These are phyloP conservation scores for Leguminivora glycinivorella DNA, from an alignment of 1,140 invertebrate species.

Conservation along the genomic window DNA sequence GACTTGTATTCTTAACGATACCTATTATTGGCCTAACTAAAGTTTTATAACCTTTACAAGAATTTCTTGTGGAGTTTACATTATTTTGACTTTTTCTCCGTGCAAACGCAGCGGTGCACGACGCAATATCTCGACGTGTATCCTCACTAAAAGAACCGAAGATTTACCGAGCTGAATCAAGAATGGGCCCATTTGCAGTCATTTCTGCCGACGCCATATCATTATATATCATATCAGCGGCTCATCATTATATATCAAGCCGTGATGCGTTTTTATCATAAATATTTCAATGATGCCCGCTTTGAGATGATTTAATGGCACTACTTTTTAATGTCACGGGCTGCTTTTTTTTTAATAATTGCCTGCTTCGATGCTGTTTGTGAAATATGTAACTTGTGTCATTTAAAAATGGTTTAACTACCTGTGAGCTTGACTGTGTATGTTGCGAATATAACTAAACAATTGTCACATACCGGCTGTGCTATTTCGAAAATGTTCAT, in stretches of 20 bases:
- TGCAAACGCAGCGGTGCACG: not conserved
- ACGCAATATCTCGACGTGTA: not conserved
- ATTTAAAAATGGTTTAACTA: no score
- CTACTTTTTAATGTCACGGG: not conserved
- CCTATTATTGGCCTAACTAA: no score
- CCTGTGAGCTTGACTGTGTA: not conserved
- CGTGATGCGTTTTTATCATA: constrained; percentile 7
- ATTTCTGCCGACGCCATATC: constrained; percentile 14
- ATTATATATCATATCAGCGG: constrained; percentile 4
- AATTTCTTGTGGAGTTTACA: no score
- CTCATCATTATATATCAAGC: constrained; percentile 21
- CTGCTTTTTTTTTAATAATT: not conserved
- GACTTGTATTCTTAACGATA: no score
- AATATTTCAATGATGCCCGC: constrained; percentile 17
- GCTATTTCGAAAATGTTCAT: no score
- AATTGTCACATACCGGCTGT: no score
- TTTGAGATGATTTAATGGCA: constrained; percentile 13
- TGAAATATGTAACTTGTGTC: not conserved
- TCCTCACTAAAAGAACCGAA: not conserved
- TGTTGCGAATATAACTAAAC: no score
- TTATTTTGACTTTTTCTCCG: not conserved
- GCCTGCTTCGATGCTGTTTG: not conserved
- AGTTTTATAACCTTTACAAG: no score
- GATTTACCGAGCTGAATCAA: constrained; percentile 13
- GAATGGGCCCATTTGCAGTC: constrained; percentile 8